These are phyloP conservation scores for Hyposmocoma kahamanoa DNA, from an alignment of 1,140 invertebrate species.

Conservation along the genomic window DNA sequence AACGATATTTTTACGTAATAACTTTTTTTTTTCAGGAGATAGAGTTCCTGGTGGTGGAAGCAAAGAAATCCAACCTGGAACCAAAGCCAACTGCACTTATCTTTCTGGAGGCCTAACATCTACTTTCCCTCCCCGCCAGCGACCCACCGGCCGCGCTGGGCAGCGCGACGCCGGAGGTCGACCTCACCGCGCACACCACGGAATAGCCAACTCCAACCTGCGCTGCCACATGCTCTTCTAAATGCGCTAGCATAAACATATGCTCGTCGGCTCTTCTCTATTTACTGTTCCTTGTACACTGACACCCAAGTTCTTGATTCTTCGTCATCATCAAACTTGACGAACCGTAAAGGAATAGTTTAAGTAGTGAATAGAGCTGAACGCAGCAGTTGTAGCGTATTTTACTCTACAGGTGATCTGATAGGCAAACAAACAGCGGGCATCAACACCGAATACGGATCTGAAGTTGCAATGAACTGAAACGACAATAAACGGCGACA, in stretches of 20 bases:
- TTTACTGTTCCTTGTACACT: no score
- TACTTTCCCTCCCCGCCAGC: constrained; percentile 85
- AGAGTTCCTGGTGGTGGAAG: constrained; percentile 92
- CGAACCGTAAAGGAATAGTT: background rate
- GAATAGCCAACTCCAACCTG: constrained; percentile 74
- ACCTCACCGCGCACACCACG: constrained; percentile 76
- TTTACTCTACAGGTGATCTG: constrained; percentile 37
- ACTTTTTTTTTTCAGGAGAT: constrained; percentile 78
- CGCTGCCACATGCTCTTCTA: constrained; percentile 74
- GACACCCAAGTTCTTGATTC: no score
- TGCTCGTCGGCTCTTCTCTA: background rate
- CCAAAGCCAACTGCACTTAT: constrained; percentile 90
- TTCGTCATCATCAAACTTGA: no score
- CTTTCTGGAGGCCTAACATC: constrained; percentile 91
- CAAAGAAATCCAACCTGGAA: constrained; percentile 91
- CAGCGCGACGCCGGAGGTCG: constrained; percentile 74
- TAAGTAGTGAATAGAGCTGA: background rate
- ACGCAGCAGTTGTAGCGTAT: constrained; percentile 8
- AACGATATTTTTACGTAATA: no score
- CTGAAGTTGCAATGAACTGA: constrained; percentile 57
- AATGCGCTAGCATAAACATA: constrained; percentile 27
- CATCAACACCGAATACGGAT: constrained; percentile 24
- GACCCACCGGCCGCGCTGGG: constrained; percentile 79
- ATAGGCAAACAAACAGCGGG: constrained; percentile 11
- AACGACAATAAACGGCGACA: constrained; percentile 31